Conservation (phyloP, 2,888 invertebrate genomes). For the Agonopterix heracliana region DNA sequence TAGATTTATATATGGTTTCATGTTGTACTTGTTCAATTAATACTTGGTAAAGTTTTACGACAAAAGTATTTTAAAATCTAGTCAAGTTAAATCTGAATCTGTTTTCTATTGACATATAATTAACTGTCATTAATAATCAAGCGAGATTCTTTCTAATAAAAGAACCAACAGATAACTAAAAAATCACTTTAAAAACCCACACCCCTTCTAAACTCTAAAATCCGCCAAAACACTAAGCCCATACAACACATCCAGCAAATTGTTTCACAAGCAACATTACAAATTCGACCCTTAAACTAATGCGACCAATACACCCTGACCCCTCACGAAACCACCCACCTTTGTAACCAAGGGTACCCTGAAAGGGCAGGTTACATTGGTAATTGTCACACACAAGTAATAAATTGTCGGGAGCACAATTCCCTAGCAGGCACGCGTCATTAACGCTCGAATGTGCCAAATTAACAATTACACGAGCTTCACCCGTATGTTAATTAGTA, state of each 20-base stretch:
- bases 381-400: slow-evolving; percentile 55
- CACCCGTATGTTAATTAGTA: slow-evolving; percentile 62
- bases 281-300: slow-evolving; percentile 49
- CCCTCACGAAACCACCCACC: not conserved
- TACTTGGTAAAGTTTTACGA: too few relatives aligned
- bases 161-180: not conserved
- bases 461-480: slow-evolving; percentile 67
- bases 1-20: too few relatives aligned
- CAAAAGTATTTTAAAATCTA: too few relatives aligned
- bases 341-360: not conserved
- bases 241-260: slow-evolving; percentile 39
- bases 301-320: slow-evolving; percentile 36
- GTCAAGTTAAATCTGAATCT: too few relatives aligned
- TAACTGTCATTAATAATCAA: too few relatives aligned
- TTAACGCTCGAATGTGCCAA: slow-evolving; percentile 67
- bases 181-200: slow-evolving; percentile 10
- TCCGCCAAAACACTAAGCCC: slow-evolving; percentile 15
- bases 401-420: slow-evolving; percentile 37
- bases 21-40: too few relatives aligned
- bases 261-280: slow-evolving; percentile 53
- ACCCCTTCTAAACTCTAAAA: slow-evolving; percentile 15
- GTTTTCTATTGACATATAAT: too few relatives aligned
- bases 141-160: too few relatives aligned
- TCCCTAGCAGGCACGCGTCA: slow-evolving; percentile 50
- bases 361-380: slow-evolving; percentile 29